These are phyloP conservation scores for Drepanosiphum platanoidis DNA, from an alignment of 2,888 invertebrate species.

Conservation along the genomic window DNA sequence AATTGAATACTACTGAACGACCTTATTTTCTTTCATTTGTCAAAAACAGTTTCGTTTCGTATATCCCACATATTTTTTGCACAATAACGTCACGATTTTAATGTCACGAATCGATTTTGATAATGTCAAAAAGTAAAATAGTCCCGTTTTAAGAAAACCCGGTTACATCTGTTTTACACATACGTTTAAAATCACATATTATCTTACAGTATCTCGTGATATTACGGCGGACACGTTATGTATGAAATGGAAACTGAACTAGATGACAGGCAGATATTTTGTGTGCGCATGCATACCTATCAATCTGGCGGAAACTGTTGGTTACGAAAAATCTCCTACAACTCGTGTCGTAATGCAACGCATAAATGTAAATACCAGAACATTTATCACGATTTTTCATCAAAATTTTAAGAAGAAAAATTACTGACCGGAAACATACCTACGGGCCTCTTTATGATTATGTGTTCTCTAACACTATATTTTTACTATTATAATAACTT, in stretches of 20 bases:
- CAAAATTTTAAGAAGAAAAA: background rate
- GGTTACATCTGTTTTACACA: background rate
- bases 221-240: conserved; percentile 17
- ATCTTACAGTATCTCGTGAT: background rate
- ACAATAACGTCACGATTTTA: conserved; percentile 51
- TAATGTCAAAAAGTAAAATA: conserved; percentile 7
- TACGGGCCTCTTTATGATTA: too few relatives aligned
- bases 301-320: conserved; percentile 12
- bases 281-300: conserved; percentile 14
- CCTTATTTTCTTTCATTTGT: background rate
- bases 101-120: conserved; percentile 36
- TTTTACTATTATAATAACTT: background rate
- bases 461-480: background rate
- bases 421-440: background rate
- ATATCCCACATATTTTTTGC: conserved; percentile 26
- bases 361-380: conserved; percentile 32
- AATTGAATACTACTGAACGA: background rate
- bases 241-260: conserved; percentile 42
- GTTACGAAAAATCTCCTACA: conserved; percentile 11
- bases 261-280: conserved; percentile 51
- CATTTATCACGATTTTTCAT: conserved; percentile 21
- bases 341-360: conserved; percentile 44
- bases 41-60: conserved; percentile 16
- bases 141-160: background rate
- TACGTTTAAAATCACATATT: background rate